Evolutionary conservation across 2,888 invertebrate genomes (phyloP), one percentile per base, ranked within the genome.

Genomic region (Nemotelus pantherinus): DNA sequence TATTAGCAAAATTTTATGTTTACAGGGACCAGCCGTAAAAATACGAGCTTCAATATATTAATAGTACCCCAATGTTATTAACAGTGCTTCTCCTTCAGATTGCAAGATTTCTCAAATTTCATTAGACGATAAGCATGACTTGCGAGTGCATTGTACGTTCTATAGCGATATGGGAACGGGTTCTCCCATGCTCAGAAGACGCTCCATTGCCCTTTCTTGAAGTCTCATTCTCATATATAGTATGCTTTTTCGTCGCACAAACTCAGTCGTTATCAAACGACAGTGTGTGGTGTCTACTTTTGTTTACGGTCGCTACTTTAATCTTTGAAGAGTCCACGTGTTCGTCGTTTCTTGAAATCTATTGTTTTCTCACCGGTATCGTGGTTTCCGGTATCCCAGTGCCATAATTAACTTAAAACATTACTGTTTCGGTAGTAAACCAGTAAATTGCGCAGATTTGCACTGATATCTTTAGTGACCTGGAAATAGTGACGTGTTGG

Each of bases 291-390:
- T 76, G 78, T 79, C 53, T 57, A 10, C 3, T 65, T 78, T 77
- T 79, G 41, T 67, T 80, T 77, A 75, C 80, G 81, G 81, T 78
- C 79, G 67, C 44, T 70, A 47, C 25, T 41, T 55, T 45, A 7
- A 77, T 76, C 77, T 55, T 25, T 70, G 68, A 64, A 78, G 25
- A 25, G 44, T 77, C 80, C 81, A 81, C 81, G 81, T 81, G 81
- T 79, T 79, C 79, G 41, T 2, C 45, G 60, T 44, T 10, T 25
- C 48, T 3, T 2, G 41, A 50, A 50, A n/a, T 53, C 50, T 25
- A 7, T 5, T 7, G 68, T 50, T 41, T 63, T 63, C 7, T 43
- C 41, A 5, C 43, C 41, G 39, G 4, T 9, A 41, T 63, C 63
- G 63, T 25, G 25, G 25, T 43, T 57, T 25, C 57, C 57, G 10